Evolutionary conservation across 2,113 vertebrate genomes (phyloP).

Genomic region (Hippocampus abdominalis): DNA sequence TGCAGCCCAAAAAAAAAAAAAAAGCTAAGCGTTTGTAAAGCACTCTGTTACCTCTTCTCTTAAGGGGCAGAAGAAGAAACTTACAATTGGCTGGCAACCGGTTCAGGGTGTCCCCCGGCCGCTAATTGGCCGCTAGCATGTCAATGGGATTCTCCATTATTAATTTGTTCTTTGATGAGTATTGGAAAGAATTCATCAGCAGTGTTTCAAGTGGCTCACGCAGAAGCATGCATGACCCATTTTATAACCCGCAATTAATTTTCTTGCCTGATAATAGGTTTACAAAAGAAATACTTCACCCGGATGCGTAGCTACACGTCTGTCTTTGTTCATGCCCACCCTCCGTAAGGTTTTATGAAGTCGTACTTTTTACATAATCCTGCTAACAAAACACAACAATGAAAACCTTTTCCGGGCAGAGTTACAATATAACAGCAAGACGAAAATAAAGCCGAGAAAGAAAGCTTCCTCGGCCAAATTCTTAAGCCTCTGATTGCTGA

Average conservation of each 20-base stretch:
- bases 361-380: not conserved
- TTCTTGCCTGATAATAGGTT: not conserved
- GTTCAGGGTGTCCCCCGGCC: no score
- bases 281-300: not conserved
- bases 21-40: no score
- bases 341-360: not conserved
- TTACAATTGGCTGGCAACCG: no score
- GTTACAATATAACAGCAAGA: conserved; percentile 22
- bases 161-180: not conserved
- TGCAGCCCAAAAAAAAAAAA: no score
- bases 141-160: not conserved
- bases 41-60: no score
- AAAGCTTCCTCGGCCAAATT: conserved; percentile 31
- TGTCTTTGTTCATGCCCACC: not conserved
- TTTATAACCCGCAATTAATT: not conserved
- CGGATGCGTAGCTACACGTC: not conserved
- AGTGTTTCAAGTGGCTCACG: not conserved
- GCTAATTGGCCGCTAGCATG: not conserved
- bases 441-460: conserved; percentile 20
- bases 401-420: not conserved
- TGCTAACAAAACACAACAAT: conserved; percentile 1
- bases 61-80: no score
- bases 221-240: not conserved
- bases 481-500: conserved; percentile 51
- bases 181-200: not conserved